phyloP scores from a whole-genome alignment of 2,797 vertebrate genomes.

The Siniperca undulata region DNA sequence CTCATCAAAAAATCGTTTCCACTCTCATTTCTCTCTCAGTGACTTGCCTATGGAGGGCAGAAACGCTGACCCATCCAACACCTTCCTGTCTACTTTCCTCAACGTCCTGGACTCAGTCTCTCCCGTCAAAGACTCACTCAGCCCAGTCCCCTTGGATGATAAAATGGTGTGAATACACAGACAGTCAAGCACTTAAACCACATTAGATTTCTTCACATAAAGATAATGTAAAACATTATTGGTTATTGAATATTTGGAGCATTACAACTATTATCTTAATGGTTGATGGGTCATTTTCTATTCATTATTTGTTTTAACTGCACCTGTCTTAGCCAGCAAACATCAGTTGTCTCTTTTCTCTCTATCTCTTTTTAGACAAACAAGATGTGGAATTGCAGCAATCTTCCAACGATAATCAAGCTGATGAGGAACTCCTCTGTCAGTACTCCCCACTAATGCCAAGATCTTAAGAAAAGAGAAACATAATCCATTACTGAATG shows the following conservation, averaged over 20 bases:
- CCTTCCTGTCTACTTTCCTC: constrained; percentile 13
- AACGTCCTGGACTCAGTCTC: constrained; percentile 16
- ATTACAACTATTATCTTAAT: not conserved
- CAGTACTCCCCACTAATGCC: constrained; percentile 49
- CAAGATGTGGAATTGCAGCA: constrained; percentile 68
- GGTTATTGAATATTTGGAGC: not conserved
- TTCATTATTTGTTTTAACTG: not conserved
- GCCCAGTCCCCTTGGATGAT: not conserved
- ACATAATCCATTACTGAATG: not conserved
- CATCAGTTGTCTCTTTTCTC: not conserved
- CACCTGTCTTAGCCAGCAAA: not conserved
- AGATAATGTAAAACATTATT: not conserved
- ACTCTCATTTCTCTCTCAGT: constrained; percentile 35
- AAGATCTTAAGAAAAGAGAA: not conserved
- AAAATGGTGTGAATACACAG: constrained; percentile 45
- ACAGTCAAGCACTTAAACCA: not conserved
- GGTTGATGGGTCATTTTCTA: not conserved
- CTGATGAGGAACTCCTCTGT: constrained; percentile 74
- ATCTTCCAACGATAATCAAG: constrained; percentile 67
- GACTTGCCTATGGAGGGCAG: not conserved
- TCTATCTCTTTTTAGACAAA: constrained; percentile 44
- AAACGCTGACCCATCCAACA: not conserved
- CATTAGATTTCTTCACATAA: not conserved
- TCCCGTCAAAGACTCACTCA: not conserved
- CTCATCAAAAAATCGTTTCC: not conserved